Evolutionary conservation across 1,140 invertebrate genomes (phyloP).

Genomic region (Zaprionus vittiger): DNA sequence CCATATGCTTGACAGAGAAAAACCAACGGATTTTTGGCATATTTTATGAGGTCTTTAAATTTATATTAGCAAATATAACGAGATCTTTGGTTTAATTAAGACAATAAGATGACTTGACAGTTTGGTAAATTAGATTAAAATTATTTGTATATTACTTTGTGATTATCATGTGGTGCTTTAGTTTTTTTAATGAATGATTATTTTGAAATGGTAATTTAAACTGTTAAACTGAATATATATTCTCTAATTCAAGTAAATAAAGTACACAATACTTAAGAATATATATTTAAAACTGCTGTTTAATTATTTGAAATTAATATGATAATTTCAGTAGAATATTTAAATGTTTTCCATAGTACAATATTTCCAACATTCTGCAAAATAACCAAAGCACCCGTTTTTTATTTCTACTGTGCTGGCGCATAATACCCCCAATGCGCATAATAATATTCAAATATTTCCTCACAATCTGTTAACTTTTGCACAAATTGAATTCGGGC

Average conservation of each 20-base stretch:
- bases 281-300: no score
- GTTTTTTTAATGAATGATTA: no score
- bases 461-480: slow-evolving; percentile 1
- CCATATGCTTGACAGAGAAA: not conserved
- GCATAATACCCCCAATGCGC: not conserved
- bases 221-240: no score
- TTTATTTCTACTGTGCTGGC: not conserved
- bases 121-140: not conserved
- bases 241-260: no score
- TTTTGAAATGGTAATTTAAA: no score
- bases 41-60: not conserved
- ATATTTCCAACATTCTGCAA: no score
- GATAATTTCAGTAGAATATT: no score
- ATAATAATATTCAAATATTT: not conserved
- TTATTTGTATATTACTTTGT: not conserved
- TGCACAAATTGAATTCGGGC: slow-evolving; percentile 6
- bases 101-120: not conserved
- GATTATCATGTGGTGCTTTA: not conserved
- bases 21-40: slow-evolving; percentile 1
- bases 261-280: no score
- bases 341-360: no score
- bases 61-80: not conserved
- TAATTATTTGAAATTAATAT: no score
- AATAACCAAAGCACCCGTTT: not conserved
- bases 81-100: not conserved